Percentiles rank a stretch among this genome's conserved stretches.
These are phyloP conservation scores for Omphaloscelis lunosa DNA, from an alignment of 2,888 invertebrate genomes.

Conservation along the genomic window DNA sequence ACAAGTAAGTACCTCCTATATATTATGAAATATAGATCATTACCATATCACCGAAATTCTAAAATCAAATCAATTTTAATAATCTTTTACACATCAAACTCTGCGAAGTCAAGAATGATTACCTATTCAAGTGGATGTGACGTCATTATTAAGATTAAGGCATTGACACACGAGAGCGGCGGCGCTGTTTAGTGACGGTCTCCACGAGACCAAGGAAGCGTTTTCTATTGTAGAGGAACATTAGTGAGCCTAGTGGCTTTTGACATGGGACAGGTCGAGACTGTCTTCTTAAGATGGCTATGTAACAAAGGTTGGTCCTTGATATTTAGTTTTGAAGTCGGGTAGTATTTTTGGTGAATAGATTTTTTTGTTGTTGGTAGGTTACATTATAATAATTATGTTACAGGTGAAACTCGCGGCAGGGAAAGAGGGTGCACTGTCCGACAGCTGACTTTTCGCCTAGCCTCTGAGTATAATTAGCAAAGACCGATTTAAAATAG, in stretches of 20 bases:
- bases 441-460: not conserved
- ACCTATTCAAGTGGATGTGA: conserved; percentile 25
- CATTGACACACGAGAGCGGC: conserved; percentile 29
- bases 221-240: conserved; percentile 50
- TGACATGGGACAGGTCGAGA: conserved; percentile 32
- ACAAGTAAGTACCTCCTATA: too few species aligned
- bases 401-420: not conserved
- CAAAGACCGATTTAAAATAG: not conserved
- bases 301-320: conserved; percentile 6
- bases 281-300: conserved; percentile 3
- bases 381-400: not conserved
- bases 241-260: conserved; percentile 39
- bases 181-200: conserved; percentile 7
- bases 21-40: not conserved
- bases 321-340: conserved; percentile 1
- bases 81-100: conserved; percentile 39
- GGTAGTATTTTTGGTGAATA: not conserved
- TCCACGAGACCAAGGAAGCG: conserved; percentile 44
- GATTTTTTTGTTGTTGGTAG: not conserved
- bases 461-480: not conserved
- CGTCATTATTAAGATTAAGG: conserved; percentile 56
- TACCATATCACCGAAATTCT: not conserved
- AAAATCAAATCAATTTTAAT: conserved; percentile 33
- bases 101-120: conserved; percentile 50
- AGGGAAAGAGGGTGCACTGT: not conserved